phyloP scores from a whole-genome alignment of 2,888 invertebrate species.

The Sipunculus nudus region DNA sequence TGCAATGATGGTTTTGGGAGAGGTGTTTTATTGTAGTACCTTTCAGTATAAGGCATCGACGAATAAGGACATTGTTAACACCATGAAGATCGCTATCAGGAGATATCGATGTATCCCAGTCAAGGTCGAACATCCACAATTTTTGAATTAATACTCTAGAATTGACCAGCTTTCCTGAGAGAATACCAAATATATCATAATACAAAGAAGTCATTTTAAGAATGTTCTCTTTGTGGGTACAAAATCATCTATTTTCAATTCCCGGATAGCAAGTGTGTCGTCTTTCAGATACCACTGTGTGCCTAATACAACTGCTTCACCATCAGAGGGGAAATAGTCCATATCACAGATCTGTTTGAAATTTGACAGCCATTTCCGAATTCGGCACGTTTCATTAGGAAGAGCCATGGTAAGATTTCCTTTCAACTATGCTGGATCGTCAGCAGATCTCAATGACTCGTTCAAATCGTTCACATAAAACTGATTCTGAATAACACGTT shows the following conservation, averaged over 20 bases:
- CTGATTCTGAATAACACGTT: not conserved
- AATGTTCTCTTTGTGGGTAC: conserved; percentile 8
- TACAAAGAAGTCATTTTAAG: conserved; percentile 10
- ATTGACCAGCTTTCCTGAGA: not conserved
- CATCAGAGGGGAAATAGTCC: not conserved
- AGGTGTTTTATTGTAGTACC: not conserved
- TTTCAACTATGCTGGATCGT: not conserved
- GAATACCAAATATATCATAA: conserved; percentile 10
- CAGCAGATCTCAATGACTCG: not conserved
- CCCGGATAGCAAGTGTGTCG: not conserved
- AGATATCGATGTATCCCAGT: conserved; percentile 15
- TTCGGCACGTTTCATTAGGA: not conserved
- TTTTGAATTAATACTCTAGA: conserved; percentile 8
- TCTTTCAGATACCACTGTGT: not conserved
- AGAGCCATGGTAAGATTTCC: not conserved
- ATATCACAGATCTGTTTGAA: not conserved
- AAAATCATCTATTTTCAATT: not conserved
- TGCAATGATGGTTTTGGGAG: not conserved
- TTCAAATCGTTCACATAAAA: not conserved
- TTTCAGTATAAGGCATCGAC: not conserved
- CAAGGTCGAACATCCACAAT: conserved; percentile 12
- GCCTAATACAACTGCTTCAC: not conserved
- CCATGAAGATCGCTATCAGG: conserved; percentile 13
- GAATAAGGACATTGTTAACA: not conserved
- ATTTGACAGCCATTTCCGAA: not conserved